A percentile compares a stretch with the other conserved stretches of the same genome.
These are phyloP conservation scores for Poeciliopsis turrubarensis DNA, from an alignment of 2,113 vertebrate genomes.

Conservation along the genomic window DNA sequence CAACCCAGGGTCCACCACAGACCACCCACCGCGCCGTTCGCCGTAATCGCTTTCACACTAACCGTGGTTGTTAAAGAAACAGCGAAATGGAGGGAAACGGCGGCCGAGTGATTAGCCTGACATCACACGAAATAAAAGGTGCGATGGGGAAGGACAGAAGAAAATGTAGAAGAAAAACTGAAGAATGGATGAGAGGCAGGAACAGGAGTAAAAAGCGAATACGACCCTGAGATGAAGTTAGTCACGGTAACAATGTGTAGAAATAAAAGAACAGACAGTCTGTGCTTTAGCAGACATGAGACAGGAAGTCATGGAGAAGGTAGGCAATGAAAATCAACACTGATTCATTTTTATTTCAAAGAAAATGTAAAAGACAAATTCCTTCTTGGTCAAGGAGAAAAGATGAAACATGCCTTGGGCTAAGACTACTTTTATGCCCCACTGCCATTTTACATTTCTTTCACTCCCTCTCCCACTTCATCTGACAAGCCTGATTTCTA, in stretches of 20 bases:
- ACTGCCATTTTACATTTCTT: slow-evolving; percentile 70
- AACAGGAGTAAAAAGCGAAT: slow-evolving; percentile 63
- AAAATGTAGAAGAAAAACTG: slow-evolving; percentile 27
- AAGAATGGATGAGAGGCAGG: slow-evolving; percentile 59
- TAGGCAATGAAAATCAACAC: slow-evolving; percentile 57
- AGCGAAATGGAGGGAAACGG: slow-evolving; percentile 27
- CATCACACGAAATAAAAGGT: slow-evolving; percentile 45
- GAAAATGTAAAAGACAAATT: slow-evolving; percentile 37
- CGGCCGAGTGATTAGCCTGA: slow-evolving; percentile 58
- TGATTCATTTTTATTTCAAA: slow-evolving; percentile 56
- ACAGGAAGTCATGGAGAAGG: slow-evolving; percentile 12
- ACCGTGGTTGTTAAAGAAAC: slow-evolving; percentile 24
- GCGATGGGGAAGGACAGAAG: slow-evolving; percentile 25
- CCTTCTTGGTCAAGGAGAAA: slow-evolving; percentile 45
- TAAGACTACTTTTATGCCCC: slow-evolving; percentile 68
- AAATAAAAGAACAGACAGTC: slow-evolving; percentile 15
- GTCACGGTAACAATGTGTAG: slow-evolving; percentile 16
- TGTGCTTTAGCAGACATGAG: slow-evolving; percentile 31
- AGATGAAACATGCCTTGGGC: slow-evolving; percentile 62
- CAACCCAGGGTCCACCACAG: slow-evolving; percentile 17
- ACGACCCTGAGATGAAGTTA: slow-evolving; percentile 47
- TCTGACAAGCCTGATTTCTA: slow-evolving; percentile 66
- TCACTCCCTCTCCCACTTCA: slow-evolving; percentile 37
- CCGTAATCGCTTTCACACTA: slow-evolving; percentile 53
- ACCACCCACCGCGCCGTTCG: slow-evolving; percentile 32